A percentile compares a stretch with the other conserved stretches of the same genome.
These are phyloP conservation scores for Esox masquinongy DNA, from an alignment of 2,797 vertebrate genomes.

Conservation along the genomic window DNA sequence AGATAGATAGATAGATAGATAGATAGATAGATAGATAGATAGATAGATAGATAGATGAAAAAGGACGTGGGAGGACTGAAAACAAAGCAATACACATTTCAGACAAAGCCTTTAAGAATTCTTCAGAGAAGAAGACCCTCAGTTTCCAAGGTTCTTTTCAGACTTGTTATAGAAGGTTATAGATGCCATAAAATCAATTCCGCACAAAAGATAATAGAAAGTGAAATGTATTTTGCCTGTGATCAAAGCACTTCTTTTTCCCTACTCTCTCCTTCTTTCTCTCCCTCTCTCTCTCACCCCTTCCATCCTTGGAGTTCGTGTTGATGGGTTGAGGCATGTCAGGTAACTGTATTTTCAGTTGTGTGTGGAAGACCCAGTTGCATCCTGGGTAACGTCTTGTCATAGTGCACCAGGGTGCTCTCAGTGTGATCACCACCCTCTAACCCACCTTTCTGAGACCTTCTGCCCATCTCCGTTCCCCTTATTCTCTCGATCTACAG, in stretches of 20 bases:
- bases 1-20: slow-evolving; percentile 24
- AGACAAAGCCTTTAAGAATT: slow-evolving; percentile 48
- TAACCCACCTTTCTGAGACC: slow-evolving; percentile 28
- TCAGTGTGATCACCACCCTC: slow-evolving; percentile 39
- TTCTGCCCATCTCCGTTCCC: slow-evolving; percentile 11
- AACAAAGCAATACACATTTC: slow-evolving; percentile 46
- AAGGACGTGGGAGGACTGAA: slow-evolving; percentile 19
- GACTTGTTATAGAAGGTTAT: slow-evolving; percentile 66
- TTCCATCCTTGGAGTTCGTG: slow-evolving; percentile 24
- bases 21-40: not conserved
- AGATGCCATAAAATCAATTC: slow-evolving; percentile 68
- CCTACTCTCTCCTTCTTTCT: slow-evolving; percentile 24
- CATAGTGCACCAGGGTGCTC: slow-evolving; percentile 17
- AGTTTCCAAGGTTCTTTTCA: slow-evolving; percentile 60
- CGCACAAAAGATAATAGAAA: slow-evolving; percentile 59
- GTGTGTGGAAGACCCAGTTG: slow-evolving; percentile 39
- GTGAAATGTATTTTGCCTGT: slow-evolving; percentile 60
- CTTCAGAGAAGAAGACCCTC: slow-evolving; percentile 40
- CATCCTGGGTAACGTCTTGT: slow-evolving; percentile 43
- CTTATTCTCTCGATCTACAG: not conserved
- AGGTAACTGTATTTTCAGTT: slow-evolving; percentile 57
- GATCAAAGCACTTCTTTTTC: slow-evolving; percentile 60
- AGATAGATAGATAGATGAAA: slow-evolving; percentile 28
- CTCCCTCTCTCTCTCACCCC: slow-evolving; percentile 44
- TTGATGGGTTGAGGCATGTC: slow-evolving; percentile 47